Percentiles rank a stretch among this genome's conserved stretches.
Conservation (phyloP, 2,888 invertebrate genomes). For the Acanthosepion pharaonis region DNA sequence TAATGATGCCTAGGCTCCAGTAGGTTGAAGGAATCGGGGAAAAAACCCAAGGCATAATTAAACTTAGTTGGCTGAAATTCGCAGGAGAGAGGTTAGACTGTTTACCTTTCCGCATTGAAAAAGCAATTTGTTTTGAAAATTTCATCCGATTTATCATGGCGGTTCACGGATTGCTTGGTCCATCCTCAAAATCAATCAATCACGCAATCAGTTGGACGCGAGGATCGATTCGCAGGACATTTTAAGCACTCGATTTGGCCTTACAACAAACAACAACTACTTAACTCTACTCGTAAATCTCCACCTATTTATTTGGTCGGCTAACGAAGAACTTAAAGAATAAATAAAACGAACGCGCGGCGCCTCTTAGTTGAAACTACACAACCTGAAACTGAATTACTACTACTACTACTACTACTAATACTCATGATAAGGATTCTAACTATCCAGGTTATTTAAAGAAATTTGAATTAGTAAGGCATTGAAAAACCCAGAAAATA, state of each 20-base stretch:
- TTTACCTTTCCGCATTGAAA: background rate
- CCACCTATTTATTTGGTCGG: background rate
- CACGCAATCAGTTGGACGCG: background rate
- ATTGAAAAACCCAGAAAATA: no score
- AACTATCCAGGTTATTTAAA: no score
- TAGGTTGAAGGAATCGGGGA: background rate
- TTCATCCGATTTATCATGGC: background rate
- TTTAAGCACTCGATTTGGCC: conserved; percentile 33
- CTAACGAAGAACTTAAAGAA: background rate
- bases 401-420: no score
- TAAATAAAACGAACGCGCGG: background rate
- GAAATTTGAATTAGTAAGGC: no score
- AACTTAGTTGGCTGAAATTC: background rate
- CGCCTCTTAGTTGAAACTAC: background rate
- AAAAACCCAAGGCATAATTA: background rate
- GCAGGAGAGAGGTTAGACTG: background rate
- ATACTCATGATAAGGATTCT: no score
- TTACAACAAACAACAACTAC: conserved; percentile 12
- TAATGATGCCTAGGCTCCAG: background rate
- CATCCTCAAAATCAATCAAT: background rate
- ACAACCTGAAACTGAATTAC: background rate
- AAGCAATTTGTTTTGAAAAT: conserved; percentile 33
- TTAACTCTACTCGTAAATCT: background rate
- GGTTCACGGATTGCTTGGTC: background rate
- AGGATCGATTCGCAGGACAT: background rate